Percentiles rank a stretch among this genome's conserved stretches.
Evolutionary conservation across 2,113 vertebrate genomes (phyloP).

Genomic region (Rhipidura dahli): DNA sequence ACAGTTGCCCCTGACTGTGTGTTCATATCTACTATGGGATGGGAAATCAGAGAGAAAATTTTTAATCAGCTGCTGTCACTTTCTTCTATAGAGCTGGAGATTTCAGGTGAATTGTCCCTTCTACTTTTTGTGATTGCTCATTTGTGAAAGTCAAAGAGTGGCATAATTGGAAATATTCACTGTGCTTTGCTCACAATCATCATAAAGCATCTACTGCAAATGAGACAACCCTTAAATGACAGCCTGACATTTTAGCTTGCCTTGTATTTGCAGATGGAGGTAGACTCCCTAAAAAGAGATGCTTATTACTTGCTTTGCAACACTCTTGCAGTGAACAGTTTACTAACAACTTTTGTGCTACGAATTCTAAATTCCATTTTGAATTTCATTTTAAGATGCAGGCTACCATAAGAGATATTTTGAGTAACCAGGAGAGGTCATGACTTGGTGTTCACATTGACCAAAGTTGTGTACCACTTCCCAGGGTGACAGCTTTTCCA

Average conservation of each 20-base stretch:
- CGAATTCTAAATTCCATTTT: neutral
- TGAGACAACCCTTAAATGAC: neutral
- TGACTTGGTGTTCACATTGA: neutral
- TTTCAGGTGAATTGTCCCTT: neutral
- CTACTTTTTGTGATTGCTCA: neutral
- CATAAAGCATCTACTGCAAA: neutral
- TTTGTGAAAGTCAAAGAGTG: neutral
- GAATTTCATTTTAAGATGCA: neutral
- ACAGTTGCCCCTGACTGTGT: neutral
- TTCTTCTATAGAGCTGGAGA: neutral
- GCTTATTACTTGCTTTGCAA: neutral
- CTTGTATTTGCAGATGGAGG: neutral
- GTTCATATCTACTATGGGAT: neutral
- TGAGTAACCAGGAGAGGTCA: neutral
- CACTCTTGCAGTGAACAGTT: neutral
- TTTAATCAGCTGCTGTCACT: neutral
- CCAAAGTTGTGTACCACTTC: neutral
- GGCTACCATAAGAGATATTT: neutral
- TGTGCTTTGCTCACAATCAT: neutral
- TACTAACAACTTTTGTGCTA: neutral
- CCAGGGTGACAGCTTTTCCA: neutral
- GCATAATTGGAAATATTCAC: neutral
- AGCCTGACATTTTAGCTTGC: neutral
- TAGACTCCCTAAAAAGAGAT: neutral
- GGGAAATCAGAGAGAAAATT: neutral